phyloP scores from a whole-genome alignment of 1,140 invertebrate species.

The Scaptodrosophila lebanonensis region DNA sequence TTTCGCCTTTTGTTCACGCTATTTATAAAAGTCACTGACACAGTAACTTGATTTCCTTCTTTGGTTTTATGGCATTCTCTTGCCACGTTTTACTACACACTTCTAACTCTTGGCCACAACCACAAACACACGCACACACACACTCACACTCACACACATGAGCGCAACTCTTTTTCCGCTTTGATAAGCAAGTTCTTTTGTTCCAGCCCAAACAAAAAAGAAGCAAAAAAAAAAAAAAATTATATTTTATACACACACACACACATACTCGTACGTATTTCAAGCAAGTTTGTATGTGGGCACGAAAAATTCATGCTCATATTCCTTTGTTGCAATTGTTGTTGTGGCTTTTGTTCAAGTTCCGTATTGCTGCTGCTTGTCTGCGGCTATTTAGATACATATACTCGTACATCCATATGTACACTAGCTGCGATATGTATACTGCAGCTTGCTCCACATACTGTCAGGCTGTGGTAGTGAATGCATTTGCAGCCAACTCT shows the following conservation, averaged over 20 bases:
- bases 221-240: not conserved
- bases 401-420: slow-evolving; percentile 47
- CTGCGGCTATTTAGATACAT: slow-evolving; percentile 48
- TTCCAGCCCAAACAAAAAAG: slow-evolving; percentile 32
- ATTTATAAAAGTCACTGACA: slow-evolving; percentile 74
- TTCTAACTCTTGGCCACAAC: slow-evolving; percentile 46
- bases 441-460: slow-evolving; percentile 27
- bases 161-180: slow-evolving; percentile 70
- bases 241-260: too few species aligned
- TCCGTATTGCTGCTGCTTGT: not conserved
- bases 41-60: slow-evolving; percentile 61
- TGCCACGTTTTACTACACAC: slow-evolving; percentile 49
- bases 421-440: slow-evolving; percentile 45
- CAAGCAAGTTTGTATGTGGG: slow-evolving; percentile 59
- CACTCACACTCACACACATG: slow-evolving; percentile 3
- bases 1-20: slow-evolving; percentile 65
- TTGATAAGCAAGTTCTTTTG: slow-evolving; percentile 71
- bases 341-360: slow-evolving; percentile 51
- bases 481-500: too few species aligned
- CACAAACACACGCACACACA: not conserved
- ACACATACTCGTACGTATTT: too few species aligned
- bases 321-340: slow-evolving; percentile 58
- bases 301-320: slow-evolving; percentile 47
- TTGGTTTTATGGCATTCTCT: slow-evolving; percentile 26
- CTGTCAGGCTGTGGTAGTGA: not conserved